Conservation (phyloP, 2,113 vertebrate genomes). For the Osmerus mordax region DNA sequence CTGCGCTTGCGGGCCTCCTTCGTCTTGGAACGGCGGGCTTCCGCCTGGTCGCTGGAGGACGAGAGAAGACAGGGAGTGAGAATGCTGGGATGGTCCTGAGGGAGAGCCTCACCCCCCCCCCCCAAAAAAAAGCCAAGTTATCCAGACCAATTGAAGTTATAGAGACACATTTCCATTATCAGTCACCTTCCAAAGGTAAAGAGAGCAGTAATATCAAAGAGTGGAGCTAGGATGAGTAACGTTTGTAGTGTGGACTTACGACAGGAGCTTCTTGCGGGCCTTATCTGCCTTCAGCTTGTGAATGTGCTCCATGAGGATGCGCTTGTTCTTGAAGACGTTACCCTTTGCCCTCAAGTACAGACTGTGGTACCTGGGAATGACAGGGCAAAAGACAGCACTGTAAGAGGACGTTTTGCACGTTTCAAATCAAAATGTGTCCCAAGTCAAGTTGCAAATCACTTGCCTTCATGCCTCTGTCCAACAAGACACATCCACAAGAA, state of each 20-base stretch:
- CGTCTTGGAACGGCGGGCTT: slow-evolving; percentile 94
- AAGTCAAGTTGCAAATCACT: not conserved
- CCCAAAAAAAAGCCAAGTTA: no score
- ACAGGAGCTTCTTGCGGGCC: slow-evolving; percentile 97
- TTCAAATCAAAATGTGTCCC: not conserved
- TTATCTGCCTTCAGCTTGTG: slow-evolving; percentile 99
- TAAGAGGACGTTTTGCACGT: not conserved
- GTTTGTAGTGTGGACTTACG: slow-evolving; percentile 76
- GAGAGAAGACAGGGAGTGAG: not conserved
- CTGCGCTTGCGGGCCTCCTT: slow-evolving; percentile 95
- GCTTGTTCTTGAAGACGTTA: slow-evolving; percentile 98
- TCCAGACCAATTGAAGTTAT: no score
- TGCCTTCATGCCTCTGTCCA: not conserved
- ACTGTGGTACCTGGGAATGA: slow-evolving; percentile 88
- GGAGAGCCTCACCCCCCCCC: no score
- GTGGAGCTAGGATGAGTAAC: not conserved
- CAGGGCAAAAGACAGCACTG: not conserved
- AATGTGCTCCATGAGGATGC: slow-evolving; percentile 98
- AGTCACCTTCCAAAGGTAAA: not conserved
- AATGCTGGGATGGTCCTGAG: not conserved
- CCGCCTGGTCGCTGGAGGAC: slow-evolving; percentile 87
- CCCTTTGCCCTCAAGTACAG: slow-evolving; percentile 98
- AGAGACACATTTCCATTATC: not conserved
- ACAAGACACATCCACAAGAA: not conserved
- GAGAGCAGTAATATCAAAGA: not conserved